Conservation (phyloP, 2,888 invertebrate genomes). For the Iphiclides podalirius region DNA sequence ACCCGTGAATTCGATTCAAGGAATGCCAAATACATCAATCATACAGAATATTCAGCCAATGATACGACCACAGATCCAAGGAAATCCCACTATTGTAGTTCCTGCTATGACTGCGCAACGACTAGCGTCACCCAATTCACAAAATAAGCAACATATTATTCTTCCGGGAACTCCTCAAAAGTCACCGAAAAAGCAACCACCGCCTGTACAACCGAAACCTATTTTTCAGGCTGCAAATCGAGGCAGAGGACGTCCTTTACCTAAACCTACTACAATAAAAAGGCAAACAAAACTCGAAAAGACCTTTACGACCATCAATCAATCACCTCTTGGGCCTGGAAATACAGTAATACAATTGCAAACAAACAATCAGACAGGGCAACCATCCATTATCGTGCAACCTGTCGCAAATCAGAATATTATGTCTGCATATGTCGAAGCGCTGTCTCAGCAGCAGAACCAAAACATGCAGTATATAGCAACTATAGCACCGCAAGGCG, state of each 20-base stretch:
- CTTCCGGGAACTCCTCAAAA: slow-evolving; percentile 65
- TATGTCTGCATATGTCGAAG: slow-evolving; percentile 84
- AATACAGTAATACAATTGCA: slow-evolving; percentile 80
- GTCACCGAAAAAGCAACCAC: slow-evolving; percentile 71
- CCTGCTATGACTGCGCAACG: slow-evolving; percentile 72
- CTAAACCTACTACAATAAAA: slow-evolving; percentile 70
- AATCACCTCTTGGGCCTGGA: slow-evolving; percentile 62
- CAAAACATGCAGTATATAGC: slow-evolving; percentile 89
- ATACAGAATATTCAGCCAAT: slow-evolving; percentile 76
- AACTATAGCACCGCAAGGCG: slow-evolving; percentile 82
- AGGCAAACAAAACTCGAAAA: slow-evolving; percentile 74
- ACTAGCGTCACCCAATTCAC: slow-evolving; percentile 63
- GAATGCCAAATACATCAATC: slow-evolving; percentile 67
- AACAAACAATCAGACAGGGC: slow-evolving; percentile 75
- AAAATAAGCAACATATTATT: slow-evolving; percentile 70
- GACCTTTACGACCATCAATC: slow-evolving; percentile 70
- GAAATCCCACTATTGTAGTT: slow-evolving; percentile 70
- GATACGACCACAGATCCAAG: slow-evolving; percentile 71
- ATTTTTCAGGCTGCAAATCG: slow-evolving; percentile 70
- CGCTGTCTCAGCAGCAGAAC: slow-evolving; percentile 84
- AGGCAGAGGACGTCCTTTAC: slow-evolving; percentile 67
- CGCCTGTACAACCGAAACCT: slow-evolving; percentile 71
- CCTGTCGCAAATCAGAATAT: slow-evolving; percentile 81
- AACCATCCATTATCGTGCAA: slow-evolving; percentile 85
- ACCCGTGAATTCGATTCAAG: slow-evolving; percentile 73